Evolutionary conservation across 2,888 invertebrate species (phyloP).

Genomic region (Parnassius mnemosyne): DNA sequence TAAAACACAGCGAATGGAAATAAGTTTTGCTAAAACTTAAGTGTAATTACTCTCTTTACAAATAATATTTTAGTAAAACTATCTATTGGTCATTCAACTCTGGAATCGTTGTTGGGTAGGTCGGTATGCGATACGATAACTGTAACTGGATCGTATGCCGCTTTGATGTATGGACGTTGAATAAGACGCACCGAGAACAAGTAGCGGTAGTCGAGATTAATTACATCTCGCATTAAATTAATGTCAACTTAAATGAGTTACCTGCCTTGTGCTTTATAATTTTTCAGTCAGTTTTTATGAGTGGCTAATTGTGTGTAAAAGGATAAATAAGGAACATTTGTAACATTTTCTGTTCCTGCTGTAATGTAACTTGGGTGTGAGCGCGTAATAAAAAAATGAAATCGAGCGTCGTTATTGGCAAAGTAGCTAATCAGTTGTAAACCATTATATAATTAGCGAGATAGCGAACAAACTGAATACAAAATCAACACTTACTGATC

Average conservation of each 20-base stretch:
- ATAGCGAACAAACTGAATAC: conserved; percentile 3
- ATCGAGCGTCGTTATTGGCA: conserved; percentile 18
- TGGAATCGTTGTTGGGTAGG: conserved; percentile 14
- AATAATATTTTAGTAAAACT: conserved; percentile 19
- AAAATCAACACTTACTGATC: no score
- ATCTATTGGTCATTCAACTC: conserved; percentile 30
- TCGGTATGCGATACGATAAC: conserved; percentile 18
- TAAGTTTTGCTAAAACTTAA: conserved; percentile 1
- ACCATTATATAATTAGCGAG: conserved; percentile 22
- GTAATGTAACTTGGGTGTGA: conserved; percentile 1
- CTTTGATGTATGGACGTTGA: conserved; percentile 10
- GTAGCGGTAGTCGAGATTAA: conserved; percentile 2
- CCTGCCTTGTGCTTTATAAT: conserved; percentile 1
- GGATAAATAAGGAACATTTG: neutral
- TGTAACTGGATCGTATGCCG: conserved; percentile 19
- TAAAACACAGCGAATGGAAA: conserved; percentile 9
- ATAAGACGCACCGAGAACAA: neutral
- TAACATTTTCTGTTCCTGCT: neutral
- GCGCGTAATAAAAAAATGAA: conserved; percentile 10
- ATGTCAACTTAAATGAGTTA: conserved; percentile 1
- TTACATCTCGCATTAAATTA: conserved; percentile 10
- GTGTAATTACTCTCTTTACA: conserved; percentile 8
- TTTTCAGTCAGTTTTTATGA: neutral
- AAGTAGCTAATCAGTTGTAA: conserved; percentile 19
- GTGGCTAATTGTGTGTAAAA: no score